A percentile compares a stretch with the other conserved stretches of the same genome.
Evolutionary conservation across 92 coral and sea anemone species (phyloP).

Genomic region (Umimayanthus kanabou): DNA sequence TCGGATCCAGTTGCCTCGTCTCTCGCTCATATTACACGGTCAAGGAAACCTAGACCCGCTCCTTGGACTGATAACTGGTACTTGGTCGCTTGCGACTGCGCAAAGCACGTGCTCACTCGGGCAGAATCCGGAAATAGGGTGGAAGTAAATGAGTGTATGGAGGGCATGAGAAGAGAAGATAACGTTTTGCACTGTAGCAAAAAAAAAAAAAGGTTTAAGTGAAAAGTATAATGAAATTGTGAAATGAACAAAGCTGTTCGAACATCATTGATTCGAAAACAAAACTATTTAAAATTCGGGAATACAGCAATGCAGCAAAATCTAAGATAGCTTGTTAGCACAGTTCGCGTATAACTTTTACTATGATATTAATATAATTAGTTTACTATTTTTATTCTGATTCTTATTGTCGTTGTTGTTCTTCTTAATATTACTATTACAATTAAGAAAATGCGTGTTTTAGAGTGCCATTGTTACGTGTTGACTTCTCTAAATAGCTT

Average conservation of each 20-base stretch:
- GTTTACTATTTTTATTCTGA: no score
- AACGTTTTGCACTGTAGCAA: not conserved
- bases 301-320: no score
- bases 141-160: not conserved
- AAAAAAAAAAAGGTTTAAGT: not conserved
- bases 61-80: conserved; percentile 41
- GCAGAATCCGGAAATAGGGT: not conserved
- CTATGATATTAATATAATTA: no score
- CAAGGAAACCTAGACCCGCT: conserved; percentile 17
- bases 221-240: not conserved
- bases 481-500: not conserved
- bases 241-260: not conserved
- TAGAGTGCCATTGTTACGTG: not conserved
- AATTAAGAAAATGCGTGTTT: not conserved
- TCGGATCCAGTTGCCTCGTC: conserved; percentile 18
- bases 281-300: no score
- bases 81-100: conserved; percentile 9
- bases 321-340: no score
- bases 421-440: no score
- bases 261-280: not conserved
- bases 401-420: no score
- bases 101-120: not conserved
- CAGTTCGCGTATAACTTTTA: no score
- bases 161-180: not conserved
- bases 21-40: conserved; percentile 43